Evolutionary conservation across 2,797 vertebrate genomes (phyloP).

Genomic region (Crocidura indochinensis): DNA sequence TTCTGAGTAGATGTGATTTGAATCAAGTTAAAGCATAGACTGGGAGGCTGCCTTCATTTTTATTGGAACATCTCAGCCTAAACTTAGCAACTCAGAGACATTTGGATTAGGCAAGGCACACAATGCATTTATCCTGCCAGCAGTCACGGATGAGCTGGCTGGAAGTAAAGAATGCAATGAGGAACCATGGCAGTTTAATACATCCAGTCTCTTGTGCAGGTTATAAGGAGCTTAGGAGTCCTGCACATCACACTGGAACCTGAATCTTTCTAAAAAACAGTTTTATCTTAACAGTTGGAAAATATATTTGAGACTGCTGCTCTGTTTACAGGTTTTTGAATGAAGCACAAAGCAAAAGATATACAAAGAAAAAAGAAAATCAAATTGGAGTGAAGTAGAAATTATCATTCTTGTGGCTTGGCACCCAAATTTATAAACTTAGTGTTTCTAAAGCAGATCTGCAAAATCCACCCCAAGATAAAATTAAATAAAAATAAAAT

Average conservation of each 20-base stretch:
- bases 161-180: conserved; percentile 38
- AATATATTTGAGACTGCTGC: conserved; percentile 37
- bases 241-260: conserved; percentile 16
- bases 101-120: conserved; percentile 66
- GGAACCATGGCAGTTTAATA: background rate
- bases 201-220: conserved; percentile 37
- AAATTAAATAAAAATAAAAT: conserved; percentile 34
- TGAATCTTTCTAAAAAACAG: conserved; percentile 36
- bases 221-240: conserved; percentile 38
- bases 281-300: conserved; percentile 49
- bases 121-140: conserved; percentile 6
- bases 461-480: conserved; percentile 19
- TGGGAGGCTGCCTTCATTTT: conserved; percentile 66
- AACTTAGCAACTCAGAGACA: conserved; percentile 69
- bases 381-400: conserved; percentile 3
- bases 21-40: conserved; percentile 69
- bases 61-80: conserved; percentile 57
- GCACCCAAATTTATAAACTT: conserved; percentile 18
- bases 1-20: conserved; percentile 67
- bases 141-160: conserved; percentile 55
- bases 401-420: conserved; percentile 24
- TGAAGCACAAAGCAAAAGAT: conserved; percentile 37
- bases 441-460: conserved; percentile 42
- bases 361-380: conserved; percentile 34
- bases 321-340: conserved; percentile 41